Conservation (phyloP, 2,888 invertebrate genomes). For the Byasa hedistus region DNA sequence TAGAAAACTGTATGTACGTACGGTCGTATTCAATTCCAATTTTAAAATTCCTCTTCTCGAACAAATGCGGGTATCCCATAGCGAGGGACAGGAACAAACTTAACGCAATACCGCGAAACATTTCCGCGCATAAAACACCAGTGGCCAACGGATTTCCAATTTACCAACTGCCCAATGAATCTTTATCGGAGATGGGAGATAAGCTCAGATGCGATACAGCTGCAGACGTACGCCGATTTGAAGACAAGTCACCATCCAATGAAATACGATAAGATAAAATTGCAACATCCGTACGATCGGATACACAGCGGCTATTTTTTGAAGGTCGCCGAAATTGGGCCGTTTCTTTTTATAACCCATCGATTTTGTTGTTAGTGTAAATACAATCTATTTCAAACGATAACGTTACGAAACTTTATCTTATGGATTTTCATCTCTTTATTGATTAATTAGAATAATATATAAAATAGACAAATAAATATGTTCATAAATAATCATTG, state of each 20-base stretch:
- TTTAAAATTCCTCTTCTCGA: conserved; percentile 54
- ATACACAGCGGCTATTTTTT: conserved; percentile 14
- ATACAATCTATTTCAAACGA: no score
- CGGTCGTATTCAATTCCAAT: conserved; percentile 71
- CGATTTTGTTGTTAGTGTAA: conserved; percentile 20
- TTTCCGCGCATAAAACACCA: conserved; percentile 31
- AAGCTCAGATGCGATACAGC: conserved; percentile 13
- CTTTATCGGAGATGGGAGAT: conserved; percentile 20
- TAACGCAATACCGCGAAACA: conserved; percentile 27
- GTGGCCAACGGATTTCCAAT: conserved; percentile 5
- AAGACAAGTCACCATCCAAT: conserved; percentile 12
- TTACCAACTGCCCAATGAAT: not conserved
- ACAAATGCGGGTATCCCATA: conserved; percentile 45
- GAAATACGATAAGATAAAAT: conserved; percentile 31
- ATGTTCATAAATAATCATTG: no score
- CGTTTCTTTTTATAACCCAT: not conserved
- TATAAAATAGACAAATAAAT: no score
- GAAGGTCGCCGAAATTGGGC: conserved; percentile 27
- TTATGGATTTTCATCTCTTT: no score
- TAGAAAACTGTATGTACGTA: conserved; percentile 51
- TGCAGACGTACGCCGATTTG: not conserved
- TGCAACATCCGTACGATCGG: conserved; percentile 34
- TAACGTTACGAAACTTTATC: no score
- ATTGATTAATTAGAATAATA: no score
- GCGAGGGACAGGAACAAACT: conserved; percentile 43